These are phyloP conservation scores for Oxyscelio sp. DNA, from an alignment of 2,888 invertebrate species.

Conservation along the genomic window DNA sequence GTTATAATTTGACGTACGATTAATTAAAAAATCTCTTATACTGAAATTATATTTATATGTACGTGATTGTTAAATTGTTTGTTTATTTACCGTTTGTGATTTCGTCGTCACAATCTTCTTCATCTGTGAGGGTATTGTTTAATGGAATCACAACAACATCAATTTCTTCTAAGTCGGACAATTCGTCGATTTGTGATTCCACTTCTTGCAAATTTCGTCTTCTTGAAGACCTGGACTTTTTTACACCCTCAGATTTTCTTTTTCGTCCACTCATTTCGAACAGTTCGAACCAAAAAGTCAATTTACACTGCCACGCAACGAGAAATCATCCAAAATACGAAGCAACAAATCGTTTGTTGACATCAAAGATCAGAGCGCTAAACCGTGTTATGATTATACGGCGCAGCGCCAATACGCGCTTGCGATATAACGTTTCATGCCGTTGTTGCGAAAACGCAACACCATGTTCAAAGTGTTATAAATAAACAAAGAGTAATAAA, in stretches of 20 bases:
- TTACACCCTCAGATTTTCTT: slow-evolving; percentile 4
- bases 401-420: background rate
- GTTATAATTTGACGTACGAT: background rate
- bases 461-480: slow-evolving; percentile 5
- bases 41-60: background rate
- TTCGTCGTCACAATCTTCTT: slow-evolving; percentile 15
- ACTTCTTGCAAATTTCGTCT: slow-evolving; percentile 6
- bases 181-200: slow-evolving; percentile 4
- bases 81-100: slow-evolving; percentile 8
- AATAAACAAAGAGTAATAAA: background rate
- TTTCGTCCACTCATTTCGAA: slow-evolving; percentile 13
- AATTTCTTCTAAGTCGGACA: slow-evolving; percentile 16
- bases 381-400: slow-evolving; percentile 3
- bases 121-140: slow-evolving; percentile 3
- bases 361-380: background rate
- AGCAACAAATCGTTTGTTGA: slow-evolving; percentile 7
- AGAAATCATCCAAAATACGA: slow-evolving; percentile 1
- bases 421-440: slow-evolving; percentile 10
- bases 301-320: slow-evolving; percentile 9
- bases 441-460: slow-evolving; percentile 26
- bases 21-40: background rate
- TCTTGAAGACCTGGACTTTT: slow-evolving; percentile 4
- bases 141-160: background rate
- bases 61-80: background rate
- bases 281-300: slow-evolving; percentile 6